Evolutionary conservation across 2,888 invertebrate species (phyloP).

Genomic region (Antitype chi): DNA sequence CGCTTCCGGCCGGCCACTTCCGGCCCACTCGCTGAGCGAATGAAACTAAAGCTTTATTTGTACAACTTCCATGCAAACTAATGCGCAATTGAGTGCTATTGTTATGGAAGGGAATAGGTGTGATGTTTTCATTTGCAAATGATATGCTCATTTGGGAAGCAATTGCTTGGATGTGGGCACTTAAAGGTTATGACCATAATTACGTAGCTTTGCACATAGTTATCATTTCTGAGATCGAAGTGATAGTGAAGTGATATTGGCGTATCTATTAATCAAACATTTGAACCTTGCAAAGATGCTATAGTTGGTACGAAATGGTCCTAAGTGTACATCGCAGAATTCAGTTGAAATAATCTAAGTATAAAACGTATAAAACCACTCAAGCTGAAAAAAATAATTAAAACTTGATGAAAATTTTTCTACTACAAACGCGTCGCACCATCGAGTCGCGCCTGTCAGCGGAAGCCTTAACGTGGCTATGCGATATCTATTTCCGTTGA

Average conservation of each 20-base stretch:
- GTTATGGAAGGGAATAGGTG: neutral
- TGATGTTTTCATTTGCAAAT: neutral
- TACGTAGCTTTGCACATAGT: neutral
- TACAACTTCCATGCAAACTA: constrained; percentile 42
- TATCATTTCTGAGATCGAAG: neutral
- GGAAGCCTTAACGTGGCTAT: neutral
- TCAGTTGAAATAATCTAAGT: neutral
- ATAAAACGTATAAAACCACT: neutral
- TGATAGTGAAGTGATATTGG: too few species aligned
- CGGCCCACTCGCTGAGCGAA: constrained; percentile 58
- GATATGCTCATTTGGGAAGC: neutral
- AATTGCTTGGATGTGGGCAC: neutral
- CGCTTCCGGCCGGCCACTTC: constrained; percentile 74
- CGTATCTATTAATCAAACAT: neutral
- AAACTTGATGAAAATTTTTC: too few species aligned
- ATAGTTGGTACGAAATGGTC: neutral
- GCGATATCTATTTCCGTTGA: too few species aligned
- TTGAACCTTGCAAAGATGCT: neutral
- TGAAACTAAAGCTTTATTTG: constrained; percentile 63
- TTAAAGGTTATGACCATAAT: neutral
- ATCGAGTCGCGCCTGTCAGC: too few species aligned
- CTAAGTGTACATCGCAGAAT: neutral
- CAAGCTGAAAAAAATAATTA: too few species aligned
- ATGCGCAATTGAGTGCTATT: constrained; percentile 33
- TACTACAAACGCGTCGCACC: too few species aligned